Evolutionary conservation across 2,113 vertebrate genomes (phyloP).

Genomic region (Oriolus oriolus): DNA sequence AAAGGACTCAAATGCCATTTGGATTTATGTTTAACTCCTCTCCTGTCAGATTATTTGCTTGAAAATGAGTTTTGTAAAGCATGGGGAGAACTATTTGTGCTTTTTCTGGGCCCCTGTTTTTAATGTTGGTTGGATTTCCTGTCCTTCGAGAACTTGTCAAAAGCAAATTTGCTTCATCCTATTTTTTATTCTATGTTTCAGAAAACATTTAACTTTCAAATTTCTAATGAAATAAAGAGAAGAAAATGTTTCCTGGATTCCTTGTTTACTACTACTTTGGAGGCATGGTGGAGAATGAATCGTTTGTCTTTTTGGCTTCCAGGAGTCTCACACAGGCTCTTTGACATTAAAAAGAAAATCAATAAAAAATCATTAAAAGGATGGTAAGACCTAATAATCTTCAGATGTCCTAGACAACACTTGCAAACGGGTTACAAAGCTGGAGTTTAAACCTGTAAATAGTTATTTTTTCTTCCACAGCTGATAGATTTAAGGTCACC

Average conservation of each 20-base stretch:
- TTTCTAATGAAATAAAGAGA: not conserved
- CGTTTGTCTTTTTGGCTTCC: not conserved
- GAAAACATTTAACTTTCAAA: not conserved
- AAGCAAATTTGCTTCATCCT: not conserved
- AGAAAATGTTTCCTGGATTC: not conserved
- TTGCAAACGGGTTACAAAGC: not conserved
- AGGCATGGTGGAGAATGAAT: not conserved
- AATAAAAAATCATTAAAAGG: not conserved
- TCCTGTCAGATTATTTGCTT: not conserved
- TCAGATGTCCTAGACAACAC: not conserved
- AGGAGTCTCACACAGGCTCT: not conserved
- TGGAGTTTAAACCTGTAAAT: not conserved
- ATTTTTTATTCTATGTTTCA: accelerated
- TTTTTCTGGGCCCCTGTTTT: not conserved
- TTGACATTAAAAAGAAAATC: not conserved
- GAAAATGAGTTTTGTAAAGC: not conserved
- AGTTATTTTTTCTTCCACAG: not conserved
- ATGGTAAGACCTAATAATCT: not conserved
- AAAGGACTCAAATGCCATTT: not conserved
- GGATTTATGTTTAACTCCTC: not conserved
- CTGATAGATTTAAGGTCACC: not conserved
- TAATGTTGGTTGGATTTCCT: not conserved
- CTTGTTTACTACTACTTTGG: not conserved
- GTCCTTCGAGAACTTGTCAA: not conserved
- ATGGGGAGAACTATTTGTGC: accelerated